Conservation (phyloP, 2,113 vertebrate genomes). For the Erythrocebus patas region DNA sequence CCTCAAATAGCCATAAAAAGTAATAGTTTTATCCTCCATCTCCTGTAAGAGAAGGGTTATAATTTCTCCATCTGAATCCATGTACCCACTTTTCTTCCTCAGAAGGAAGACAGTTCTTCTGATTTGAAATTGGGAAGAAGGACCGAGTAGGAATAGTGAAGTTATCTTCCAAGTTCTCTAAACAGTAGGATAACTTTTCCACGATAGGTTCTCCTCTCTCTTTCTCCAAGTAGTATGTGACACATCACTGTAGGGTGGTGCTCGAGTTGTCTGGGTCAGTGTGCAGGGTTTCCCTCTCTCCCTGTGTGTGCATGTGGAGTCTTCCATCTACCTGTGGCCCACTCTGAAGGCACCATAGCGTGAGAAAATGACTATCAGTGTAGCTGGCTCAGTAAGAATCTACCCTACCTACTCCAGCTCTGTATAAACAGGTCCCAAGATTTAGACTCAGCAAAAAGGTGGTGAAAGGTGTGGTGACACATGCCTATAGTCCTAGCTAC, state of each 20-base stretch:
- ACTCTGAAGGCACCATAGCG: too few relatives aligned
- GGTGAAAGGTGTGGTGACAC: too few relatives aligned
- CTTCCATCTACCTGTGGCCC: not conserved
- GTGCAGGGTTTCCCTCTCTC: not conserved
- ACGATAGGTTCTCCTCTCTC: not conserved
- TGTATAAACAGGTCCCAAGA: not conserved
- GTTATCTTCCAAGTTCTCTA: not conserved
- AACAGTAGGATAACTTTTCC: not conserved
- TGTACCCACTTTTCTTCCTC: not conserved
- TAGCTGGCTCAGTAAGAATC: too few relatives aligned
- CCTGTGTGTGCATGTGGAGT: not conserved
- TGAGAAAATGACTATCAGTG: not conserved
- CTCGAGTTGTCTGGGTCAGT: not conserved
- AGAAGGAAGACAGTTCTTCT: not conserved
- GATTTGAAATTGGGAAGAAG: not conserved
- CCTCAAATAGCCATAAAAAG: not conserved
- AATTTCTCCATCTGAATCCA: not conserved
- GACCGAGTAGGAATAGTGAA: not conserved
- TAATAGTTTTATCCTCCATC: not conserved
- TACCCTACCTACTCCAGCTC: not conserved
- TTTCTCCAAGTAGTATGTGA: not conserved
- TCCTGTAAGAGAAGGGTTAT: not conserved
- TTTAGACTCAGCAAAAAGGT: not conserved
- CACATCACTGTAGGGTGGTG: accelerated
- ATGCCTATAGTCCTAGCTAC: too few relatives aligned